Base-by-base conservation (phyloP, 2,888 invertebrate species). In the Hemistola chrysoprasaria region DNA sequence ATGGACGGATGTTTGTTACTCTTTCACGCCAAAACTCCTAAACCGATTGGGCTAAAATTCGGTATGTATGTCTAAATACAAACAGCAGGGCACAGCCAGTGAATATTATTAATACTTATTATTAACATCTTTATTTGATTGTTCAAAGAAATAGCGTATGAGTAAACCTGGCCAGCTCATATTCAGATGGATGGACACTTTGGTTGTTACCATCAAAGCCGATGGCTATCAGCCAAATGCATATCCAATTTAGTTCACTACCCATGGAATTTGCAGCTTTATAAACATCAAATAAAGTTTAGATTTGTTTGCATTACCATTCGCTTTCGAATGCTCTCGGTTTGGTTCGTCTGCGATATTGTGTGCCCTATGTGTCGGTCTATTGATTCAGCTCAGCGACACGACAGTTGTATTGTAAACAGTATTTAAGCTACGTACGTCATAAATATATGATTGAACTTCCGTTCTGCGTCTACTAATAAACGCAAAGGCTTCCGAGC, bases 351-450 rank as follows among this genome's bases (percentile, higher is more conserved):
- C 69, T 73, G 68, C 68, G 56, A 62, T 61, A 66, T 68, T 65
- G 63, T 68, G 56, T 43, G 24, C 47, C 48, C 46, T 44, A 44
- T 43, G 47, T 57, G 57, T 59, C 72, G 67, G 66, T 73, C 76
- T 83, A 84, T 84, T 82, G 84, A 84, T 82, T 79, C 63, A 66
- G 69, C 62, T 62, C 62, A 60, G 62, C 71, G 67, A 70, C 72
- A 63, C 71, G 67, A 70, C 73, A 63, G 71, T 9, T 22, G 8
- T 6, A 10, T 21, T 36, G 10, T 8, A 2, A 10, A 26, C 32
- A 36, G 24, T 28, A 8, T 16, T 10, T 5, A 33, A 37, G 28
- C 41, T 36, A 30, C n/a, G n/a, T n/a, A n/a, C n/a, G n/a, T n/a
- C n/a, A n/a, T n/a, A n/a, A n/a, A n/a, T n/a, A n/a, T n/a, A 16